Evolutionary conservation across 2,888 invertebrate species (phyloP).

Genomic region (Girardia tigrina): DNA sequence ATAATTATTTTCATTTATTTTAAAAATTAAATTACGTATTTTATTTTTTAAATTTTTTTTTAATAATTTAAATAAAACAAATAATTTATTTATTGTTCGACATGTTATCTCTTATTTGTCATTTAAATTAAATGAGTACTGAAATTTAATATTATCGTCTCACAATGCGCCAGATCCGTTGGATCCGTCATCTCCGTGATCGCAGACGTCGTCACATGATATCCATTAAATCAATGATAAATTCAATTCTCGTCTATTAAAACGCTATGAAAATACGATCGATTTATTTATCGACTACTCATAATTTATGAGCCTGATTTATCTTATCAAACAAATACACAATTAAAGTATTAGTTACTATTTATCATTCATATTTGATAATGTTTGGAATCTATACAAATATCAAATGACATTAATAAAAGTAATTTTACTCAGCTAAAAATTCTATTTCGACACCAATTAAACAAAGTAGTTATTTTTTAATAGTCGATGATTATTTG

Average conservation of each 20-base stretch:
- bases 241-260: constrained; percentile 2
- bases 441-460: background rate
- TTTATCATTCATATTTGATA: no score
- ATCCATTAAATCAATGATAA: background rate
- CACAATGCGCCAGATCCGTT: no score
- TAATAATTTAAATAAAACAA: no score
- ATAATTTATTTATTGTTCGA: no score
- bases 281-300: constrained; percentile 15
- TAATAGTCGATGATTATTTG: background rate
- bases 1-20: no score
- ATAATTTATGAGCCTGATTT: no score
- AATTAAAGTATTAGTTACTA: background rate
- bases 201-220: background rate
- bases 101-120: no score
- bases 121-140: no score
- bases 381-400: background rate
- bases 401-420: background rate
- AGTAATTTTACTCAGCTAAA: background rate
- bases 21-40: no score
- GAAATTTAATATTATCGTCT: no score
- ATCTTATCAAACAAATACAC: constrained; percentile 17
- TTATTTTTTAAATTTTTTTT: no score
- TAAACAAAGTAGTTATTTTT: background rate
- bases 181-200: background rate
- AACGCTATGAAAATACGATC: background rate